Conservation (phyloP, 37 sponge, comb jelly and placozoan genomes). For the Halisarca cf. caerulea region DNA sequence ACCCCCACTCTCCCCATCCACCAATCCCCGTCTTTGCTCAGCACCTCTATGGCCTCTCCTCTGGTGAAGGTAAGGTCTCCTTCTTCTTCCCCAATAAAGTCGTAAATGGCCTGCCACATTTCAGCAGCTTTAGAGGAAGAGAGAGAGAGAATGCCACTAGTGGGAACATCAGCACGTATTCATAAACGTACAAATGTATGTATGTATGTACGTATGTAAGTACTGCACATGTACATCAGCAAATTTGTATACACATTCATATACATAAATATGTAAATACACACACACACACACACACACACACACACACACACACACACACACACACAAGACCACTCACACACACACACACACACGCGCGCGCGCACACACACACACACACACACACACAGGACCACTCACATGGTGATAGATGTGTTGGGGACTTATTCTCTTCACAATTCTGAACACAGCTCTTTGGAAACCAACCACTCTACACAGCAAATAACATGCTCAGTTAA, state of each 20-base stretch:
- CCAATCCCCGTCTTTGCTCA: conserved; percentile 47
- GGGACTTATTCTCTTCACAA: not conserved
- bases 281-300: not conserved
- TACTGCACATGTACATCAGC: conserved; percentile 5
- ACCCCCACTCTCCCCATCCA: conserved; percentile 81
- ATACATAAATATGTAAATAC: not conserved
- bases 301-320: no score
- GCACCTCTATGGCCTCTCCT: conserved; percentile 68
- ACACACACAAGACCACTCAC: not conserved
- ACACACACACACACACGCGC: not conserved
- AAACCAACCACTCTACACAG: conserved; percentile 75
- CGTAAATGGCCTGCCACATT: conserved; percentile 56
- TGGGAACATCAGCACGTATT: not conserved
- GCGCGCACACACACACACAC: not conserved
- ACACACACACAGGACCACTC: conserved; percentile 25
- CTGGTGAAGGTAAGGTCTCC: conserved; percentile 62
- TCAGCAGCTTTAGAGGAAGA: not conserved
- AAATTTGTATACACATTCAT: not conserved
- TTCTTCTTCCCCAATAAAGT: conserved; percentile 36
- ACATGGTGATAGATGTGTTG: no score
- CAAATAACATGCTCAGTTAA: not conserved
- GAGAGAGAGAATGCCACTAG: not conserved
- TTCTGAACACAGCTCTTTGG: conserved; percentile 70
- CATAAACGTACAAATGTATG: not conserved
- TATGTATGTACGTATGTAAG: not conserved